Evolutionary conservation across 2,113 vertebrate species (phyloP).

Genomic region (Trematomus loennbergii): DNA sequence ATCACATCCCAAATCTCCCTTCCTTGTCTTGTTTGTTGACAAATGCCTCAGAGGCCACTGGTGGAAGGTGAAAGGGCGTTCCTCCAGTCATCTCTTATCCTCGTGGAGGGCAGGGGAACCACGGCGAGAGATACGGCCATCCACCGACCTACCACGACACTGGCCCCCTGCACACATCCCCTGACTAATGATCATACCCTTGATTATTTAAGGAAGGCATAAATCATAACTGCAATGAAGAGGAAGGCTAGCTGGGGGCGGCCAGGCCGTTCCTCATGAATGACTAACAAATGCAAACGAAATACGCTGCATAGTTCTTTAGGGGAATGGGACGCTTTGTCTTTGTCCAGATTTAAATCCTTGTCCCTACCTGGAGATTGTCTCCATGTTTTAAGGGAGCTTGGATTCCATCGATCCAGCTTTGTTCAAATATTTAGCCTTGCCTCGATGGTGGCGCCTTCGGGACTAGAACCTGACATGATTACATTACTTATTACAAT

Average conservation of each 20-base stretch:
- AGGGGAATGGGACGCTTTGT: conserved; percentile 57
- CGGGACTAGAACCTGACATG: conserved; percentile 37
- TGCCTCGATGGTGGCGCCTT: conserved; percentile 34
- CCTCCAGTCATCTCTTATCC: conserved; percentile 72
- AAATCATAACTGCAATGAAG: conserved; percentile 71
- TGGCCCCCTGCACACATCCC: conserved; percentile 53
- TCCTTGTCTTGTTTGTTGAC: conserved; percentile 46
- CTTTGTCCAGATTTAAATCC: conserved; percentile 58
- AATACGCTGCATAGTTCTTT: conserved; percentile 42
- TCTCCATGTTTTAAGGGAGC: conserved; percentile 14
- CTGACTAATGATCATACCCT: conserved; percentile 76
- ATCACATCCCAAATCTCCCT: conserved; percentile 9
- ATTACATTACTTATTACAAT: conserved; percentile 56
- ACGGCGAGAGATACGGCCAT: conserved; percentile 46
- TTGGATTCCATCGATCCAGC: conserved; percentile 62
- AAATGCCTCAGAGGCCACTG: conserved; percentile 39
- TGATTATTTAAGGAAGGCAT: conserved; percentile 80
- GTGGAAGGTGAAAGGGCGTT: conserved; percentile 67
- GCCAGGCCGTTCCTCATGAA: conserved; percentile 59
- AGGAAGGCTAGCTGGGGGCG: conserved; percentile 57
- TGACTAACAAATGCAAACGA: conserved; percentile 70
- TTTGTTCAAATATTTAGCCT: conserved; percentile 70
- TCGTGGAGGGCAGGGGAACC: conserved; percentile 23
- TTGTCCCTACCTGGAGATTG: conserved; percentile 52
- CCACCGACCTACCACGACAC: conserved; percentile 66